phyloP scores from a whole-genome alignment of 2,888 invertebrate species.

The Syrista parreyssii region DNA sequence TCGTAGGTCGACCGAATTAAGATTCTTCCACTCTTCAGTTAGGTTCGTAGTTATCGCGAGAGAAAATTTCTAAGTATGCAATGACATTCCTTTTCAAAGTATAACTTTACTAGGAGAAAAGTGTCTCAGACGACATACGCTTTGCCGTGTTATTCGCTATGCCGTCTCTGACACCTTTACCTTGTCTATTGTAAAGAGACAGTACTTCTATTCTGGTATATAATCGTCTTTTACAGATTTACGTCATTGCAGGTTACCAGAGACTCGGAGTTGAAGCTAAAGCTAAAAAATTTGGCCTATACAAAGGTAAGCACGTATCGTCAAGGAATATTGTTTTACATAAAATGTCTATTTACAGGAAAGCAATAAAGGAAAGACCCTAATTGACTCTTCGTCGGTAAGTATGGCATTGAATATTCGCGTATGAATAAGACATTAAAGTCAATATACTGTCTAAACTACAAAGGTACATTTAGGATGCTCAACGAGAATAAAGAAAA shows the following conservation, averaged over 20 bases:
- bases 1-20: not conserved
- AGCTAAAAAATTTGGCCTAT: not conserved
- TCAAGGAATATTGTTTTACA: slow-evolving; percentile 16
- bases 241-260: not conserved
- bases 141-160: no score
- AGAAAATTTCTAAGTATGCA: not conserved
- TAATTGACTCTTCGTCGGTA: slow-evolving; percentile 3
- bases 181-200: no score
- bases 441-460: no score
- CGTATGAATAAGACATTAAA: not conserved
- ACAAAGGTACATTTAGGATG: not conserved
- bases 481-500: not conserved
- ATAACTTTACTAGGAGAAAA: no score
- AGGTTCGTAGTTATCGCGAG: not conserved
- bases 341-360: slow-evolving; percentile 26
- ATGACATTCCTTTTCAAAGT: no score
- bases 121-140: no score
- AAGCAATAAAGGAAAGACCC: slow-evolving; percentile 10
- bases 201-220: not conserved
- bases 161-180: no score
- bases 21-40: not conserved
- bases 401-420: slow-evolving; percentile 11
- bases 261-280: not conserved
- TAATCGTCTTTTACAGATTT: not conserved
- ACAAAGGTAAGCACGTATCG: not conserved